Conservation (phyloP, 2,113 vertebrate species). For the Propithecus coquereli region DNA sequence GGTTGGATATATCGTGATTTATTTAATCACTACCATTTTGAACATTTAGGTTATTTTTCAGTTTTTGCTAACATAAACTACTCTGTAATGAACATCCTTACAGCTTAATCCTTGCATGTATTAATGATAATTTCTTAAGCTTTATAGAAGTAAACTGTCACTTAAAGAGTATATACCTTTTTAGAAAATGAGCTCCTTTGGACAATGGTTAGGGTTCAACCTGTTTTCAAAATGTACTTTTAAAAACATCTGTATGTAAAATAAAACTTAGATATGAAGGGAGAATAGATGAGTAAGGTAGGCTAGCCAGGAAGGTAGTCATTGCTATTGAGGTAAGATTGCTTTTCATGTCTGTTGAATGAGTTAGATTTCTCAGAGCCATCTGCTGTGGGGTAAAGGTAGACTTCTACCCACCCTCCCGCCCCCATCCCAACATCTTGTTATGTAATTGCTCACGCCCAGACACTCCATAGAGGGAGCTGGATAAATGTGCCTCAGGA, state of each 20-base stretch:
- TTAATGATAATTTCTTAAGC: neutral
- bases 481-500: neutral
- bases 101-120: neutral
- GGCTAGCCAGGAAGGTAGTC: neutral
- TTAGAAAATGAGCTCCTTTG: conserved; percentile 9
- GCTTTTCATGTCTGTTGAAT: neutral
- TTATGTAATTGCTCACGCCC: neutral
- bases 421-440: neutral
- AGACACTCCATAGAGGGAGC: neutral
- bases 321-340: neutral
- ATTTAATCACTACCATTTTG: neutral
- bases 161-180: neutral
- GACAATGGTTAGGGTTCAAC: neutral
- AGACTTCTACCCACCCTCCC: neutral
- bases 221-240: neutral
- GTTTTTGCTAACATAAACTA: conserved; percentile 1
- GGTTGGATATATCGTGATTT: neutral
- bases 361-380: neutral
- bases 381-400: neutral
- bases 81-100: neutral
- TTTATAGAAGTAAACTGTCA: neutral
- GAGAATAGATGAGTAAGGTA: neutral
- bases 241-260: neutral
- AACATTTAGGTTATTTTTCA: neutral
- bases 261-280: neutral